Evolutionary conservation across 2,113 vertebrate genomes (phyloP).

Genomic region (Eonycteris spelaea): DNA sequence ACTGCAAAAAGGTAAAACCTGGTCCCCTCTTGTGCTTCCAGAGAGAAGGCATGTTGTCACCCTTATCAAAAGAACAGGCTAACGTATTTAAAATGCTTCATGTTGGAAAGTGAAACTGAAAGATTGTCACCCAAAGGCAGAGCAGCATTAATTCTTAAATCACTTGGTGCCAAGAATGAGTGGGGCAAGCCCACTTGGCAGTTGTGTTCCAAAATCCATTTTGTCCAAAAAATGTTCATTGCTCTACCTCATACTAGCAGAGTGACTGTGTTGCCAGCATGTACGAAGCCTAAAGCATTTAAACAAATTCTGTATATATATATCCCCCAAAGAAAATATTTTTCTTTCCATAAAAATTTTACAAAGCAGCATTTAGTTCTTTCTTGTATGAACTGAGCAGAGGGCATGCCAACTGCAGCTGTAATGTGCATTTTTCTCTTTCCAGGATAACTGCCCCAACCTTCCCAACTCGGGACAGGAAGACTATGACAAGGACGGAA

Average conservation of each 20-base stretch:
- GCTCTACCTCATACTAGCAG: background rate
- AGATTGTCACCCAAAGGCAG: background rate
- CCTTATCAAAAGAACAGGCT: background rate
- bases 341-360: background rate
- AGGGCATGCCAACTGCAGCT: background rate
- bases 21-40: accelerated
- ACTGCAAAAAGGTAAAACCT: conserved; percentile 94
- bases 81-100: background rate
- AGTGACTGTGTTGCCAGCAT: background rate
- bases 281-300: background rate
- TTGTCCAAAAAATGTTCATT: background rate
- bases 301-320: background rate
- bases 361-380: background rate
- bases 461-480: conserved; percentile 99
- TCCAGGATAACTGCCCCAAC: conserved; percentile 96
- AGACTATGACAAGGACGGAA: conserved; percentile 97
- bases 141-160: background rate
- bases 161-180: background rate
- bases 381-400: accelerated
- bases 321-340: background rate
- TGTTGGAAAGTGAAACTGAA: background rate
- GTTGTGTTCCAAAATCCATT: accelerated
- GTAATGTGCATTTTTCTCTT: background rate
- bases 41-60: background rate
- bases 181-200: background rate